A percentile compares a stretch with the other conserved stretches of the same genome.
These are phyloP conservation scores for Seriola quinqueradiata DNA, from an alignment of 2,113 vertebrate species.

Conservation along the genomic window DNA sequence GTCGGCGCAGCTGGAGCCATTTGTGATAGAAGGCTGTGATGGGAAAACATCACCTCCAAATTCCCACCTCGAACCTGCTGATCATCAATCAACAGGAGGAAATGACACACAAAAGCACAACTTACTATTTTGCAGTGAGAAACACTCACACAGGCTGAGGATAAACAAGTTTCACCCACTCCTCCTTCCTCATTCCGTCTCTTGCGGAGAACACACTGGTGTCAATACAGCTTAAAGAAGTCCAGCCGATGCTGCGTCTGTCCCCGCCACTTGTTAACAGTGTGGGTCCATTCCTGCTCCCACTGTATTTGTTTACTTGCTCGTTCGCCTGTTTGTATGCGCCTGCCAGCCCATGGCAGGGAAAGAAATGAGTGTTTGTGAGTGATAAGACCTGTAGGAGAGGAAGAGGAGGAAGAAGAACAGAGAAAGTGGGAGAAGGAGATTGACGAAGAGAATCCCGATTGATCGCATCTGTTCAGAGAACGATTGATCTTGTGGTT, in stretches of 20 bases:
- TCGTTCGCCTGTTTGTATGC: constrained; percentile 38
- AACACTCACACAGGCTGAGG: constrained; percentile 22
- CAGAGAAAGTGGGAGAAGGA: constrained; percentile 41
- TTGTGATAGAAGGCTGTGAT: constrained; percentile 44
- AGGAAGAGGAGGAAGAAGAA: constrained; percentile 59
- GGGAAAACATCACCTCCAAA: constrained; percentile 51
- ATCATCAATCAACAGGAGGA: constrained; percentile 59
- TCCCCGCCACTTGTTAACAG: constrained; percentile 63
- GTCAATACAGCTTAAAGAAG: constrained; percentile 64
- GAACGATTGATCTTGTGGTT: constrained; percentile 52
- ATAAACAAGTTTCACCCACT: constrained; percentile 35
- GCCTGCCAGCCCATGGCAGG: constrained; percentile 41
- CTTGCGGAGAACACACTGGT: constrained; percentile 50
- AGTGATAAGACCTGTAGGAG: constrained; percentile 71
- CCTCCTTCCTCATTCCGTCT: constrained; percentile 20
- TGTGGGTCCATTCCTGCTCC: constrained; percentile 53
- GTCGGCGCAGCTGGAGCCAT: constrained; percentile 56
- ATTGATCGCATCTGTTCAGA: constrained; percentile 69
- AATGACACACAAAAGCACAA: constrained; percentile 32
- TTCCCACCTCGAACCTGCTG: constrained; percentile 45
- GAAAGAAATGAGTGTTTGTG: constrained; percentile 69
- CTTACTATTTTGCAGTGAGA: constrained; percentile 13
- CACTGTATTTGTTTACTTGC: constrained; percentile 60
- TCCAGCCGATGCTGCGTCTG: constrained; percentile 57
- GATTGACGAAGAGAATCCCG: constrained; percentile 52